phyloP scores from a whole-genome alignment of 2,113 vertebrate genomes.

The Pogona vitticeps region DNA sequence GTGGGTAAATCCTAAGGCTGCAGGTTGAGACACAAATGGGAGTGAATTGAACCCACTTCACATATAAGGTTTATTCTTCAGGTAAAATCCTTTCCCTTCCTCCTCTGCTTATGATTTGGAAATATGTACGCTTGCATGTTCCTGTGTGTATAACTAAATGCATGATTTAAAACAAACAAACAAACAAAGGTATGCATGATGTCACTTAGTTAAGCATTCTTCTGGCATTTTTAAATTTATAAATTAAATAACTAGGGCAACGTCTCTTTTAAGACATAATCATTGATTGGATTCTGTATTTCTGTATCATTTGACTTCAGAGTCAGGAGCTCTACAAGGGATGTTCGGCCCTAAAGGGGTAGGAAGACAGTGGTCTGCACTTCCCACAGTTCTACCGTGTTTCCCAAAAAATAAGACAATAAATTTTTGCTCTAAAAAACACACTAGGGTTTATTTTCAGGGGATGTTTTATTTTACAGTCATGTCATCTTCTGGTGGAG shows the following conservation, averaged over 20 bases:
- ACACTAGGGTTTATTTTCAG: no score
- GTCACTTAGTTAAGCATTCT: not conserved
- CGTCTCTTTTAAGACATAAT: not conserved
- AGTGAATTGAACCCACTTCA: no score
- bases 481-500: no score
- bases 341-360: not conserved
- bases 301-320: not conserved
- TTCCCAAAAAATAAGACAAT: no score
- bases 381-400: no score
- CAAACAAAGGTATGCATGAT: not conserved
- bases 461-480: no score
- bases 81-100: not conserved
- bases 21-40: no score
- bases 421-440: no score
- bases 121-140: not conserved
- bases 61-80: no score
- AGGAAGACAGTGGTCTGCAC: no score
- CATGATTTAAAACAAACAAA: not conserved
- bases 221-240: not conserved
- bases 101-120: not conserved
- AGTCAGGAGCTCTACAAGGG: not conserved
- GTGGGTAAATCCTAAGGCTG: no score
- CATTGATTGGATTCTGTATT: not conserved
- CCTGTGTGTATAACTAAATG: not conserved
- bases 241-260: not conserved